Evolutionary conservation across 2,888 invertebrate species (phyloP).

Genomic region (Beris morrisii): DNA sequence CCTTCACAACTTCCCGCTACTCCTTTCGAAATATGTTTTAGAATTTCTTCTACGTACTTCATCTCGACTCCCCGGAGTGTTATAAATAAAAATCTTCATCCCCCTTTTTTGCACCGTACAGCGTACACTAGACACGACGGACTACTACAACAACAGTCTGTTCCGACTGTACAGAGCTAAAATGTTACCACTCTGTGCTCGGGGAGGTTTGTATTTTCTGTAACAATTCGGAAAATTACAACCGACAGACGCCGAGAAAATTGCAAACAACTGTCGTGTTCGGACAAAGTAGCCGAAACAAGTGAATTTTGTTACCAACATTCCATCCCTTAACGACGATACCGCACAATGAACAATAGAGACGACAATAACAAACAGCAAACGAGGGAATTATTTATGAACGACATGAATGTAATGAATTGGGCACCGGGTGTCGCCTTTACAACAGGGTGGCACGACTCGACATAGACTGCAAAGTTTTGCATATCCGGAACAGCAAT

Average conservation of each 20-base stretch:
- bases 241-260: constrained; percentile 27
- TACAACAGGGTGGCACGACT: constrained; percentile 3
- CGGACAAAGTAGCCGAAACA: constrained; percentile 10
- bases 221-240: constrained; percentile 25
- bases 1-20: too few species aligned
- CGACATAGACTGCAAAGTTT: too few species aligned
- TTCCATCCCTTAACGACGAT: too few species aligned
- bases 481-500: too few species aligned
- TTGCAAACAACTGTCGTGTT: constrained; percentile 32
- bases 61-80: constrained; percentile 16
- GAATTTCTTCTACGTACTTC: constrained; percentile 4
- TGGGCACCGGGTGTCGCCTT: constrained; percentile 29
- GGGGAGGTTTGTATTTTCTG: constrained; percentile 27
- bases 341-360: constrained; percentile 6
- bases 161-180: constrained; percentile 1
- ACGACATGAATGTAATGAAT: constrained; percentile 35
- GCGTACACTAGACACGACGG: not conserved
- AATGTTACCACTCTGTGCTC: constrained; percentile 12
- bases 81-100: constrained; percentile 24
- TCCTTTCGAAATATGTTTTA: too few species aligned
- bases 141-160: not conserved
- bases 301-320: constrained; percentile 22
- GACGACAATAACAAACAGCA: constrained; percentile 25
- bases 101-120: constrained; percentile 12
- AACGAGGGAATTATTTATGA: constrained; percentile 37